Evolutionary conservation across 2,888 invertebrate species (phyloP).

Genomic region (Tipula lateralis): DNA sequence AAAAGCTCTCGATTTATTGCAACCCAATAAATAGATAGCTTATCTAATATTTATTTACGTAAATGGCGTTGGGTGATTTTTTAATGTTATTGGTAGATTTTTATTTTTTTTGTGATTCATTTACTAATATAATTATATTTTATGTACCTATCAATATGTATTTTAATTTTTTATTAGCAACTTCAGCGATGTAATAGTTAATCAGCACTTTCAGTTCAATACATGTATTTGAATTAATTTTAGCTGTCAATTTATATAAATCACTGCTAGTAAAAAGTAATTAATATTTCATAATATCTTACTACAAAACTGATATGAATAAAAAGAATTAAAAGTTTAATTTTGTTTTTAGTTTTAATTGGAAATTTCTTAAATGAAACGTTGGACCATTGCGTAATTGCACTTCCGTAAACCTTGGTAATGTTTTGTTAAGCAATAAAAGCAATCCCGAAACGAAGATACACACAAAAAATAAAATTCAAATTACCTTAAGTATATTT

Average conservation of each 20-base stretch:
- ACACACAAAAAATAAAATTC: too few species aligned
- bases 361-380: too few species aligned
- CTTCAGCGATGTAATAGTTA: not conserved
- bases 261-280: not conserved
- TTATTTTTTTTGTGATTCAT: not conserved
- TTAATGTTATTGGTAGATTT: not conserved
- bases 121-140: not conserved
- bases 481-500: not conserved
- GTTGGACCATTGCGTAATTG: too few species aligned
- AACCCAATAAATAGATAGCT: conserved; percentile 34
- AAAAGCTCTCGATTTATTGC: conserved; percentile 46
- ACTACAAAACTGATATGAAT: not conserved
- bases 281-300: not conserved
- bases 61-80: not conserved
- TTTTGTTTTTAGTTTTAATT: too few species aligned
- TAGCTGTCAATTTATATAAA: not conserved
- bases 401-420: too few species aligned
- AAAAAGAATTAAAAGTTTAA: not conserved
- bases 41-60: not conserved
- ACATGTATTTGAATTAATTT: not conserved
- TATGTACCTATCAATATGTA: not conserved
- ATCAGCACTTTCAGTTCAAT: not conserved
- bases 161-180: not conserved
- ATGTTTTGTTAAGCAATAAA: too few species aligned
- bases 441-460: too few species aligned